These are phyloP conservation scores for Sinocyclocheilus anshuiensis DNA, from an alignment of 2,113 vertebrate genomes.

Conservation along the genomic window DNA sequence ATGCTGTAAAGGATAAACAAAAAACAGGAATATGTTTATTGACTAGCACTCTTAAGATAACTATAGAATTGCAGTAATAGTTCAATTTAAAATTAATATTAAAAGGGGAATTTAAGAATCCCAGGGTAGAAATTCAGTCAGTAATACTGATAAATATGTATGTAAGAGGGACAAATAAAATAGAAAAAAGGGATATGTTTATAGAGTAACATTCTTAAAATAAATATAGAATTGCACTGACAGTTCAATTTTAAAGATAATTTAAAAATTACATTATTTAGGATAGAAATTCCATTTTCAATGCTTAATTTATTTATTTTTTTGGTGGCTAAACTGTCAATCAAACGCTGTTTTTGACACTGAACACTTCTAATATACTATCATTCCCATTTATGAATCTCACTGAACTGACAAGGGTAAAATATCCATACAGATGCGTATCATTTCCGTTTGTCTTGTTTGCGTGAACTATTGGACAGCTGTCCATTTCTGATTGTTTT, in stretches of 20 bases:
- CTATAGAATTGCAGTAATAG: not conserved
- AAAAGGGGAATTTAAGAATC: not conserved
- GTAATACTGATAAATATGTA: not conserved
- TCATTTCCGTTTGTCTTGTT: not conserved
- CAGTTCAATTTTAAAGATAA: not conserved
- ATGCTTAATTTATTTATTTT: not conserved
- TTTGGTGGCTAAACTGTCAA: not conserved
- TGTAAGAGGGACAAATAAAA: not conserved
- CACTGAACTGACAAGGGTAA: not conserved
- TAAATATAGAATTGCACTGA: not conserved
- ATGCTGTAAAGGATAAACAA: not conserved
- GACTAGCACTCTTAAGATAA: not conserved
- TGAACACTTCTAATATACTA: not conserved
- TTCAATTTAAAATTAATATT: not conserved
- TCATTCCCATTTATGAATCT: slow-evolving; percentile 31
- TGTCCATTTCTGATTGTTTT: not conserved
- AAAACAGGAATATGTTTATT: not conserved
- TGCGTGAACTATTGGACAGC: not conserved
- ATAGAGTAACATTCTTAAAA: not conserved
- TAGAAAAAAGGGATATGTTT: not conserved
- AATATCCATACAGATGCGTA: not conserved
- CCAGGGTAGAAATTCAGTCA: no score
- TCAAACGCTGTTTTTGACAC: not conserved
- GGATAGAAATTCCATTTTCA: not conserved
- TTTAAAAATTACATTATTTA: not conserved